Conservation (phyloP, 2,113 vertebrate genomes). For the Heloderma charlesbogerti region DNA sequence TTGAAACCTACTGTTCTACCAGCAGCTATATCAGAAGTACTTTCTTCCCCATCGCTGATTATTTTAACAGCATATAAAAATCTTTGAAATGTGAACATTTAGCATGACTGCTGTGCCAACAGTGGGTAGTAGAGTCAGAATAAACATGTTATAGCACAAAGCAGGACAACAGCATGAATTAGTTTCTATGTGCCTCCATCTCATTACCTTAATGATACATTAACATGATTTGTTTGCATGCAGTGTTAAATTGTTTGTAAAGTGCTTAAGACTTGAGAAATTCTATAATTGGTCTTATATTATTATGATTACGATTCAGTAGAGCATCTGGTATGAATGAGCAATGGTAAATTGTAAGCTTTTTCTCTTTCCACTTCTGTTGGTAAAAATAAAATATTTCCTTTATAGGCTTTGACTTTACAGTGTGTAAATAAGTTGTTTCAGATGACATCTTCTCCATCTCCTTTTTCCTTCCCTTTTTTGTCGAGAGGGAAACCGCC, state of each 20-base stretch:
- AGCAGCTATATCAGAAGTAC: not conserved
- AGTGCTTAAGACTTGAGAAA: slow-evolving; percentile 25
- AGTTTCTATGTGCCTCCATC: not conserved
- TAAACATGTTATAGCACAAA: not conserved
- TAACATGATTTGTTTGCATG: slow-evolving; percentile 8
- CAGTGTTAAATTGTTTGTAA: not conserved
- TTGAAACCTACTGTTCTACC: not conserved
- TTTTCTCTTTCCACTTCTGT: slow-evolving; percentile 34
- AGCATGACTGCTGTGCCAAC: not conserved
- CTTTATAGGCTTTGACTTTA: slow-evolving; percentile 15
- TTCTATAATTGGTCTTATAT: not conserved
- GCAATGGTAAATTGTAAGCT: slow-evolving; percentile 22
- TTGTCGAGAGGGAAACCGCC: slow-evolving; percentile 1
- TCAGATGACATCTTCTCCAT: slow-evolving; percentile 41
- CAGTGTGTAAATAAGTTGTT: slow-evolving; percentile 36
- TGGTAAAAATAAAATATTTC: slow-evolving; percentile 32
- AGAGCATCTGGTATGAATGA: slow-evolving; percentile 29
- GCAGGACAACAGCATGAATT: not conserved
- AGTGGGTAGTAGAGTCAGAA: not conserved
- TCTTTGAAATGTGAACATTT: not conserved
- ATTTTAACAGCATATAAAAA: not conserved
- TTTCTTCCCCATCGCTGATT: not conserved
- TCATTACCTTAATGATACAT: slow-evolving; percentile 17
- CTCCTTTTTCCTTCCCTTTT: slow-evolving; percentile 21
- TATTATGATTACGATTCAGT: slow-evolving; percentile 26